Evolutionary conservation across 2,797 vertebrate genomes (phyloP).

Genomic region (Gymnocypris eckloni): DNA sequence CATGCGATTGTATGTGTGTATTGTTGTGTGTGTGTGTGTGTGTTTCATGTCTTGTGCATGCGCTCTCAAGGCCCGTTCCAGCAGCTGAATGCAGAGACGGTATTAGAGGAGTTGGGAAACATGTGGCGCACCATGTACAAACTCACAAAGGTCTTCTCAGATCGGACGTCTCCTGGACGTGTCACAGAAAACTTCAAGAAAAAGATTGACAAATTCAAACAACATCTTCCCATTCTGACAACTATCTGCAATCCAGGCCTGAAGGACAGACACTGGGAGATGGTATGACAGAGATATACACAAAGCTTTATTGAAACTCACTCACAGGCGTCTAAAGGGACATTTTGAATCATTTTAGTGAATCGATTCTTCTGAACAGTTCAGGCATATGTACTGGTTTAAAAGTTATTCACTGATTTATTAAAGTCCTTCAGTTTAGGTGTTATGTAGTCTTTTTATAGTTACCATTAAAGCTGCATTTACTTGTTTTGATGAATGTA

Average conservation of each 20-base stretch:
- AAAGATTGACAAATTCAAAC: conserved; percentile 88
- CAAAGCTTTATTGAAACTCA: background rate
- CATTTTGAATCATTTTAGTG: background rate
- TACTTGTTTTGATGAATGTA: conserved; percentile 35
- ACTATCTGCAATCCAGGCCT: conserved; percentile 89
- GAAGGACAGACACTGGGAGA: conserved; percentile 88
- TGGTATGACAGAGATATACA: conserved; percentile 70
- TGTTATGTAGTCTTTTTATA: background rate
- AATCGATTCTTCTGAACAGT: background rate
- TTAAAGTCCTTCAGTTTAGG: background rate
- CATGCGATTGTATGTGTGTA: background rate
- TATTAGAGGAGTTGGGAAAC: conserved; percentile 81
- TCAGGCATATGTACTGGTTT: background rate
- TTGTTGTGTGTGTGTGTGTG: background rate
- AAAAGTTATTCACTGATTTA: background rate
- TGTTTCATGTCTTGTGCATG: conserved; percentile 10
- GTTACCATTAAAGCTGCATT: conserved; percentile 32
- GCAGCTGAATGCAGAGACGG: conserved; percentile 82
- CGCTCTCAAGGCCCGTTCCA: conserved; percentile 78
- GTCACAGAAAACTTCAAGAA: conserved; percentile 81
- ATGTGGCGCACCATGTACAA: conserved; percentile 91
- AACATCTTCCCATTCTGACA: conserved; percentile 83
- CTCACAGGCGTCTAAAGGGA: background rate
- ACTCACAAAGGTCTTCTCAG: conserved; percentile 80
- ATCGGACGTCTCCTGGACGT: conserved; percentile 76